Evolutionary conservation across 2,888 invertebrate species (phyloP).

Genomic region (Linyphia triangularis): DNA sequence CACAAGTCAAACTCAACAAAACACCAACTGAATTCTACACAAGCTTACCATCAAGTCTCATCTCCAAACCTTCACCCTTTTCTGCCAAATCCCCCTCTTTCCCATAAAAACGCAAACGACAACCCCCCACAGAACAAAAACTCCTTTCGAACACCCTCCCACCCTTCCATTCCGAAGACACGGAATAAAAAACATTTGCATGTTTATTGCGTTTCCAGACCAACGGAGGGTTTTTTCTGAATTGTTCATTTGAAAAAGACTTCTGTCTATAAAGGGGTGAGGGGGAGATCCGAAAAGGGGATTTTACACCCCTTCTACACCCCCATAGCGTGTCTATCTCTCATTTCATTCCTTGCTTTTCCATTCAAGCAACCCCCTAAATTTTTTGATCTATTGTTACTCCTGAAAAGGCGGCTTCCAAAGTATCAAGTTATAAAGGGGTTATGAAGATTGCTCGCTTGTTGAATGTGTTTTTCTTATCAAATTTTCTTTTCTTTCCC

Average conservation of each 20-base stretch:
- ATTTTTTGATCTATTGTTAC: constrained; percentile 74
- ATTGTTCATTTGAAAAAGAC: constrained; percentile 65
- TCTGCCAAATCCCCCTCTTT: neutral
- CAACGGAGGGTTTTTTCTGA: constrained; percentile 29
- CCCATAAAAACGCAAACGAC: neutral
- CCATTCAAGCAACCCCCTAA: neutral
- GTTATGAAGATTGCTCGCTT: constrained; percentile 58
- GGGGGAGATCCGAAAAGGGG: constrained; percentile 1
- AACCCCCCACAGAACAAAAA: constrained; percentile 15
- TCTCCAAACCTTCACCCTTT: neutral
- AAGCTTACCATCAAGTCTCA: neutral
- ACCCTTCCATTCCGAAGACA: neutral
- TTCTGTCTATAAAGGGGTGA: constrained; percentile 16
- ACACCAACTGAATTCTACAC: neutral
- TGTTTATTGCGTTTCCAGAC: constrained; percentile 66
- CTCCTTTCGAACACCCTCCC: constrained; percentile 6
- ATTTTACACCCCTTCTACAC: neutral
- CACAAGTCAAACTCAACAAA: neutral
- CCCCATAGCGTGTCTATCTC: constrained; percentile 30
- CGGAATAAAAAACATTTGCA: constrained; percentile 69
- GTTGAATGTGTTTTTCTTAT: constrained; percentile 71
- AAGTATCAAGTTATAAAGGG: constrained; percentile 67
- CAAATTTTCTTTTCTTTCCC: neutral
- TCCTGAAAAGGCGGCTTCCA: constrained; percentile 55
- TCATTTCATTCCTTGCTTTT: constrained; percentile 6